These are phyloP conservation scores for Pitta sordida DNA, from an alignment of 2,113 vertebrate species.

Conservation along the genomic window DNA sequence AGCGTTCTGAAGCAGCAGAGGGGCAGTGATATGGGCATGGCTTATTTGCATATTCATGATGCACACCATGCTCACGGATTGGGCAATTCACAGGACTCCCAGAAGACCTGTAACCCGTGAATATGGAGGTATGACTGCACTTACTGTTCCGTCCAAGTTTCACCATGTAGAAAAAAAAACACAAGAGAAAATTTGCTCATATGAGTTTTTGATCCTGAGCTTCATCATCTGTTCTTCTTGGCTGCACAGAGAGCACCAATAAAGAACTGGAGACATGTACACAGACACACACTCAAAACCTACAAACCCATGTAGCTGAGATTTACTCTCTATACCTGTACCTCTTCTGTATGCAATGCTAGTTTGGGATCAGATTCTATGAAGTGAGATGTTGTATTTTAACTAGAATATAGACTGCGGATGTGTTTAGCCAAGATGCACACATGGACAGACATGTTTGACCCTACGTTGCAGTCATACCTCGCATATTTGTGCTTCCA, in stretches of 20 bases:
- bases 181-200: neutral
- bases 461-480: neutral
- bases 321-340: neutral
- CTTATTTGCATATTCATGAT: too few species aligned
- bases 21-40: too few species aligned
- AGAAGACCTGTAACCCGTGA: too few species aligned
- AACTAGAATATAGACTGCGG: neutral
- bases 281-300: too few species aligned
- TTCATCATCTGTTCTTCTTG: neutral
- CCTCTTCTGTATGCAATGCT: neutral
- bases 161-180: neutral
- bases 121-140: too few species aligned
- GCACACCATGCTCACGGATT: too few species aligned
- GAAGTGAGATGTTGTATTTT: neutral
- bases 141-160: neutral
- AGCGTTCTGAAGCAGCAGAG: too few species aligned
- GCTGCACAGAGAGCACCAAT: neutral
- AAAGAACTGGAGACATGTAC: neutral
- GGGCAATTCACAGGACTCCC: too few species aligned
- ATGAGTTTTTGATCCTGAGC: neutral
- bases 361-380: neutral
- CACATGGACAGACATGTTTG: neutral
- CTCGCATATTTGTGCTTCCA: too few species aligned
- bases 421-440: neutral
- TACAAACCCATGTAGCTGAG: too few species aligned